A percentile compares a stretch with the other conserved stretches of the same genome.
These are phyloP conservation scores for Neolamprologus brichardi DNA, from an alignment of 2,113 vertebrate genomes.

Conservation along the genomic window DNA sequence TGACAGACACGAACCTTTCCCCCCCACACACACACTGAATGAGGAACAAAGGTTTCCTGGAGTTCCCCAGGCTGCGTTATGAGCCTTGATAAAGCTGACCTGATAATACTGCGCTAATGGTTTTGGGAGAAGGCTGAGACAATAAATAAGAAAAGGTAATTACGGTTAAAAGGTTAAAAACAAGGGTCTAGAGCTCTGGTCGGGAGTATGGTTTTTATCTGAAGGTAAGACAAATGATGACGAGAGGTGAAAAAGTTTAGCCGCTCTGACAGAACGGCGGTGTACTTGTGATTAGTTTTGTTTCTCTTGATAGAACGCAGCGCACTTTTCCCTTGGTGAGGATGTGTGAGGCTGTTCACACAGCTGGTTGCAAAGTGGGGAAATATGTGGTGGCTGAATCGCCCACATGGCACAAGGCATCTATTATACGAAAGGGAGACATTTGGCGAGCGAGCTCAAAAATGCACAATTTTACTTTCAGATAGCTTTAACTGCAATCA, in stretches of 20 bases:
- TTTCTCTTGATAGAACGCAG: conserved; percentile 41
- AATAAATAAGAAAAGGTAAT: conserved; percentile 59
- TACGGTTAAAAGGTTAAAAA: conserved; percentile 19
- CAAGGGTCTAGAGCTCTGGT: neutral
- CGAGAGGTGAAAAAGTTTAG: conserved; percentile 4
- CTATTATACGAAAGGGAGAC: conserved; percentile 34
- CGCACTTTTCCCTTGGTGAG: conserved; percentile 10
- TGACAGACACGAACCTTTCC: conserved; percentile 16
- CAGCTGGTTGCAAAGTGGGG: conserved; percentile 53
- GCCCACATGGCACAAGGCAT: conserved; percentile 41
- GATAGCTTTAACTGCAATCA: neutral
- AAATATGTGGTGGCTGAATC: conserved; percentile 36
- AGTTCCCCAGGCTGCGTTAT: conserved; percentile 14
- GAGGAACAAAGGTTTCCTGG: conserved; percentile 1
- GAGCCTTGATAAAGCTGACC: conserved; percentile 23
- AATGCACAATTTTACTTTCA: conserved; percentile 4
- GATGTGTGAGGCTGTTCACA: conserved; percentile 36
- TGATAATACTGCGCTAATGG: conserved; percentile 62
- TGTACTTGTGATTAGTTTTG: neutral
- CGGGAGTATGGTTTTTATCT: conserved; percentile 18
- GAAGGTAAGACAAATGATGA: conserved; percentile 17
- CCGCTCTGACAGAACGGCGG: neutral
- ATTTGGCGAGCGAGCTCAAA: conserved; percentile 1
- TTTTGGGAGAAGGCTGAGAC: conserved; percentile 6
- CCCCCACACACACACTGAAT: neutral